Conservation (phyloP, 2,113 vertebrate genomes). For the Plotosus lineatus region DNA sequence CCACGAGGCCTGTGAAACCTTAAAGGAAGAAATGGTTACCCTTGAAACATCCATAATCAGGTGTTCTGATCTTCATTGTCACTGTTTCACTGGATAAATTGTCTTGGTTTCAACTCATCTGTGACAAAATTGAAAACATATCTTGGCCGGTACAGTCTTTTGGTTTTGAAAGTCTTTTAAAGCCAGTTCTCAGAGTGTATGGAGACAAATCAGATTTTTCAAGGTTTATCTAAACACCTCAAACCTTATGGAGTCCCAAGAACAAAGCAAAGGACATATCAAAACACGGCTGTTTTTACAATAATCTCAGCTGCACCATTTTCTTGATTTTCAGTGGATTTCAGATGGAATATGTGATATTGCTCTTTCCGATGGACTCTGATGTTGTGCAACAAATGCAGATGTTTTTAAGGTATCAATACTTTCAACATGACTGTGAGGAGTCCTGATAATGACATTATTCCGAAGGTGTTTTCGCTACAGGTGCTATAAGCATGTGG, state of each 20-base stretch:
- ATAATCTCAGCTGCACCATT: constrained; percentile 41
- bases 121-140: constrained; percentile 60
- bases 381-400: constrained; percentile 4
- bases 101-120: constrained; percentile 48
- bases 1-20: constrained; percentile 31
- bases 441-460: constrained; percentile 7
- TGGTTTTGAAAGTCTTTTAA: constrained; percentile 45
- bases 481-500: constrained; percentile 31
- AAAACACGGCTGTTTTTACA: constrained; percentile 51
- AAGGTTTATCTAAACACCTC: constrained; percentile 58
- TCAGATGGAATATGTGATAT: constrained; percentile 12
- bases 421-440: neutral
- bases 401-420: constrained; percentile 27
- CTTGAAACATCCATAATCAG: constrained; percentile 45
- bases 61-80: constrained; percentile 54
- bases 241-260: constrained; percentile 62
- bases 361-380: neutral
- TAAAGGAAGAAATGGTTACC: constrained; percentile 50
- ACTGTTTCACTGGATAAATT: constrained; percentile 53
- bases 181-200: constrained; percentile 43
- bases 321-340: constrained; percentile 24
- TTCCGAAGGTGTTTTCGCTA: neutral
- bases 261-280: constrained; percentile 57
- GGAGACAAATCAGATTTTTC: constrained; percentile 50
- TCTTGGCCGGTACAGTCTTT: constrained; percentile 33